phyloP scores from a whole-genome alignment of 2,888 invertebrate species.

The Hirtodrosophila alboralis region DNA sequence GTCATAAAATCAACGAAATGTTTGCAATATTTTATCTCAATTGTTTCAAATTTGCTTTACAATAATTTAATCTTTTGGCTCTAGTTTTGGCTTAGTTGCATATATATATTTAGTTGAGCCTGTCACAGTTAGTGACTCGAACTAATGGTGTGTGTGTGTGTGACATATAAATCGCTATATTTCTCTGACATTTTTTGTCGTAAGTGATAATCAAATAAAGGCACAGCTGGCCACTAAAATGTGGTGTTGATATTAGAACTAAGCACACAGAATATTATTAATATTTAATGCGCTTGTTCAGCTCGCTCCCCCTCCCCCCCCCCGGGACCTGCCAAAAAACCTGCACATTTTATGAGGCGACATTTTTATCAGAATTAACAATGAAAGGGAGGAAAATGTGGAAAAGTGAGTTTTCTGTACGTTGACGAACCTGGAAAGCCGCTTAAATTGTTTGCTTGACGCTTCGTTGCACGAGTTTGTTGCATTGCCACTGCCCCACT shows the following conservation, averaged over 20 bases:
- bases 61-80: too few relatives aligned
- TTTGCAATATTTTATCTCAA: too few relatives aligned
- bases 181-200: conserved; percentile 46
- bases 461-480: conserved; percentile 20
- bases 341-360: conserved; percentile 49
- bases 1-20: too few relatives aligned
- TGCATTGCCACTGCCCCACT: conserved; percentile 15
- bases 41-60: too few relatives aligned
- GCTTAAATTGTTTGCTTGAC: conserved; percentile 68
- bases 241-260: conserved; percentile 68
- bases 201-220: conserved; percentile 58
- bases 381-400: conserved; percentile 8
- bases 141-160: conserved; percentile 27
- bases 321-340: too few relatives aligned
- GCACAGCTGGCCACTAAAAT: conserved; percentile 40
- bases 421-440: conserved; percentile 71
- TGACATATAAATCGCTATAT: conserved; percentile 43
- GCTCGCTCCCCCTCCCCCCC: too few relatives aligned
- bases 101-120: background rate
- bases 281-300: conserved; percentile 74
- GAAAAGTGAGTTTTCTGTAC: conserved; percentile 16
- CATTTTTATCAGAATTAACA: conserved; percentile 51
- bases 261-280: conserved; percentile 72
- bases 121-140: conserved; percentile 5
- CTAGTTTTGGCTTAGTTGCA: background rate